Percentiles rank a stretch among this genome's conserved stretches.
Conservation (phyloP, 2,113 vertebrate species). For the Syngnathus floridae region DNA sequence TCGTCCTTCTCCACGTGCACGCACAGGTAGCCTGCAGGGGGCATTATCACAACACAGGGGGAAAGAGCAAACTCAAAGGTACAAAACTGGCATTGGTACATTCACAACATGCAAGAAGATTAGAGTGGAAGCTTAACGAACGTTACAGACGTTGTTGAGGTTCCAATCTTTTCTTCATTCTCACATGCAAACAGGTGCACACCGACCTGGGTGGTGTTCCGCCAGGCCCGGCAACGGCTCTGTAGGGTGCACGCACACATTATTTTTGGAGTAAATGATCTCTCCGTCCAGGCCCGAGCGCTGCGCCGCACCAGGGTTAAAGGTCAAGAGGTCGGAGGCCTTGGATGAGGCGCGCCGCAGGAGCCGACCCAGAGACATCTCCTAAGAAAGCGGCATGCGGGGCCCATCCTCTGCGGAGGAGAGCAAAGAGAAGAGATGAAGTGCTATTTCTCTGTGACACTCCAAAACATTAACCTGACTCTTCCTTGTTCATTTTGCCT, state of each 20-base stretch:
- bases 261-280: constrained; percentile 97
- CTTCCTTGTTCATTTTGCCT: constrained; percentile 20
- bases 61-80: too few relatives aligned
- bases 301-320: constrained; percentile 66
- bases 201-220: constrained; percentile 90
- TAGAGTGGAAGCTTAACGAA: background rate
- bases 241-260: constrained; percentile 89
- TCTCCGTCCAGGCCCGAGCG: constrained; percentile 80
- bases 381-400: constrained; percentile 61
- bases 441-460: background rate
- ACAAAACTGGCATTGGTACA: background rate
- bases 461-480: background rate
- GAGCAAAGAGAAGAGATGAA: background rate
- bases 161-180: too few relatives aligned
- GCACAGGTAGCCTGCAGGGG: constrained; percentile 84
- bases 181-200: background rate
- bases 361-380: constrained; percentile 98
- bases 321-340: constrained; percentile 93
- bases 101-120: background rate
- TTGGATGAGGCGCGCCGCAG: constrained; percentile 92
- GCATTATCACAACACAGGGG: background rate
- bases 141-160: too few relatives aligned
- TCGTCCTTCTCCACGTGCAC: constrained; percentile 95
- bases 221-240: constrained; percentile 83
- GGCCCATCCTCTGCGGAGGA: constrained; percentile 80